These are phyloP conservation scores for Coenobita brevimanus DNA, from an alignment of 1,140 invertebrate genomes.

Conservation along the genomic window DNA sequence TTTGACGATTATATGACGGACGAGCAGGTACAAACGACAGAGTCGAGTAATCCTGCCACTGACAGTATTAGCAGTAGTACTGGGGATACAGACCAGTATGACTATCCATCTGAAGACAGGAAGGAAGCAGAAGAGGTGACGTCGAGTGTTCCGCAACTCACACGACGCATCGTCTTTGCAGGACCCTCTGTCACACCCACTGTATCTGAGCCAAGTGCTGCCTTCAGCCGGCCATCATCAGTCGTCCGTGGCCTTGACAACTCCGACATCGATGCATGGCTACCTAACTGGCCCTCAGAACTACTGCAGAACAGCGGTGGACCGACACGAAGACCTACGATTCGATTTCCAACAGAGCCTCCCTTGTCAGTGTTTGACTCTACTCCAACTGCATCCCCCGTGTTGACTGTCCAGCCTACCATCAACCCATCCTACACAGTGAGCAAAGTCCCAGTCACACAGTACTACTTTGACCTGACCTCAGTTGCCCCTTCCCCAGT, in stretches of 20 bases:
- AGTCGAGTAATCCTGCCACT: not conserved
- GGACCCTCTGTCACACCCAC: conserved; percentile 8
- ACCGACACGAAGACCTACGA: conserved; percentile 7
- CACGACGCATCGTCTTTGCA: conserved; percentile 29
- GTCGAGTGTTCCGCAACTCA: conserved; percentile 12
- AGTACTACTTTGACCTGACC: conserved; percentile 51
- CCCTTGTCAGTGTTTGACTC: not conserved
- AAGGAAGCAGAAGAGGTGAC: not conserved
- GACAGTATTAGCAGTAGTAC: not conserved
- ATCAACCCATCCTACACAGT: conserved; percentile 33
- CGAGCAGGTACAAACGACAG: conserved; percentile 6
- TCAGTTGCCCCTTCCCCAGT: conserved; percentile 32
- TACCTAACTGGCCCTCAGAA: conserved; percentile 49
- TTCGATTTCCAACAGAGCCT: conserved; percentile 38
- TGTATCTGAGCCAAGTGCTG: not conserved
- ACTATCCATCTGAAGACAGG: not conserved
- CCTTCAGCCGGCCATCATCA: conserved; percentile 27
- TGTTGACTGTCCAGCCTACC: not conserved
- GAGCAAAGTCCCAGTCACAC: conserved; percentile 53
- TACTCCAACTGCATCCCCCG: not conserved
- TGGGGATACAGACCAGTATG: not conserved
- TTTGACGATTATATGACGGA: conserved; percentile 29
- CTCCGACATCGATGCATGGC: conserved; percentile 17
- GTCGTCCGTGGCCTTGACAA: conserved; percentile 38
- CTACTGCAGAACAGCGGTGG: conserved; percentile 10